Evolutionary conservation across 2,888 invertebrate genomes (phyloP).

Genomic region (Brenthis daphne): DNA sequence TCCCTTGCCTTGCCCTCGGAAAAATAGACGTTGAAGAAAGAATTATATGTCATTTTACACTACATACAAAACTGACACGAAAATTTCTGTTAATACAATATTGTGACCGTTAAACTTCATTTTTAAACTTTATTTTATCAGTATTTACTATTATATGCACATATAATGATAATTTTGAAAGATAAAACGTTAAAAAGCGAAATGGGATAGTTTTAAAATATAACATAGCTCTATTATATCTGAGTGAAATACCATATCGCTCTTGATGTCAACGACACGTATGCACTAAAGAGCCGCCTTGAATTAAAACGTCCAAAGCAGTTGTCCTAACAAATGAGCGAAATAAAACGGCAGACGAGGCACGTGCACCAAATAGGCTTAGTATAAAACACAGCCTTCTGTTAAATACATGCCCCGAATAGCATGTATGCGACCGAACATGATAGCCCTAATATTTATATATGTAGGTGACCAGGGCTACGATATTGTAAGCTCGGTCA

Average conservation of each 20-base stretch:
- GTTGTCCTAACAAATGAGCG: conserved; percentile 31
- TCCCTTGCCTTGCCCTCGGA: conserved; percentile 57
- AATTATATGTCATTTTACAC: conserved; percentile 13
- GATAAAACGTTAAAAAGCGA: too few species aligned
- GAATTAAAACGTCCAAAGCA: conserved; percentile 19
- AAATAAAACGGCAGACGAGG: conserved; percentile 32
- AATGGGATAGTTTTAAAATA: not conserved
- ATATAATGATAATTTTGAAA: too few species aligned
- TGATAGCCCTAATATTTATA: not conserved
- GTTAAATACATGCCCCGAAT: conserved; percentile 66
- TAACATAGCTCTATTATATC: not conserved
- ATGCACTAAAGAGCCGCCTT: conserved; percentile 15
- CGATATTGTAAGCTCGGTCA: conserved; percentile 1
- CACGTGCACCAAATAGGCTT: conserved; percentile 36
- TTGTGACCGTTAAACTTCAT: too few species aligned
- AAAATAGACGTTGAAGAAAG: conserved; percentile 33
- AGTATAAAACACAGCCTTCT: conserved; percentile 68
- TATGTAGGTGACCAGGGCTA: conserved; percentile 16
- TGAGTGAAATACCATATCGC: not conserved
- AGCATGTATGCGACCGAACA: conserved; percentile 44
- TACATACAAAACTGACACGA: not conserved
- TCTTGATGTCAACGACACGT: conserved; percentile 1
- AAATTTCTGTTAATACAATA: not conserved
- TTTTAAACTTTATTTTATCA: too few species aligned
- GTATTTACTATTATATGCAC: too few species aligned